Percentiles rank a stretch among this genome's conserved stretches.
phyloP scores from a whole-genome alignment of 2,888 invertebrate species.

The Deladenus siricidicola region DNA sequence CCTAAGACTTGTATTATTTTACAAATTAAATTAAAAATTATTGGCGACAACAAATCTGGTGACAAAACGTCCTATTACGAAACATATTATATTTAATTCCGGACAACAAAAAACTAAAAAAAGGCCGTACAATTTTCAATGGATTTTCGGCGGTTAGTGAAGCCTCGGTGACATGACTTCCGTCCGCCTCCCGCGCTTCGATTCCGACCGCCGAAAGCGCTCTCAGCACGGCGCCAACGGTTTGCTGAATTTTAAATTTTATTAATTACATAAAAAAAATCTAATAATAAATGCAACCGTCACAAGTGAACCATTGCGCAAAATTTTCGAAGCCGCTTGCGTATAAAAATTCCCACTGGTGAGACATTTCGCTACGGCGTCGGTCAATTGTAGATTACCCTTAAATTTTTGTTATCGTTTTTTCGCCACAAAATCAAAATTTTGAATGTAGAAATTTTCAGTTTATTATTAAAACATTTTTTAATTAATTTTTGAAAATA shows the following conservation, averaged over 20 bases:
- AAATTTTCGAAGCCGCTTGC: constrained; percentile 56
- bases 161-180: constrained; percentile 54
- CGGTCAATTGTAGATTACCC: constrained; percentile 13
- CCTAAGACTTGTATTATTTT: no score
- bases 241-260: constrained; percentile 39
- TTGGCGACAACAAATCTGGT: no score
- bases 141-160: constrained; percentile 54
- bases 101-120: neutral
- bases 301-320: constrained; percentile 48
- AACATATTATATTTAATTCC: neutral
- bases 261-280: constrained; percentile 9
- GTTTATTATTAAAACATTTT: no score
- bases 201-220: constrained; percentile 54
- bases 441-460: no score
- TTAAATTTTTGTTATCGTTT: no score
- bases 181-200: constrained; percentile 46
- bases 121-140: constrained; percentile 53
- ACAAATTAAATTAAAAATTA: no score
- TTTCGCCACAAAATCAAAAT: no score
- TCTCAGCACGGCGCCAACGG: constrained; percentile 55
- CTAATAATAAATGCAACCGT: constrained; percentile 25
- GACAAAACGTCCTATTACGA: no score
- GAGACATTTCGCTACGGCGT: neutral
- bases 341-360: constrained; percentile 55
- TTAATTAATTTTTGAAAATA: no score